Evolutionary conservation across 1,140 invertebrate species (phyloP).

Genomic region (Steinernema feltiae): DNA sequence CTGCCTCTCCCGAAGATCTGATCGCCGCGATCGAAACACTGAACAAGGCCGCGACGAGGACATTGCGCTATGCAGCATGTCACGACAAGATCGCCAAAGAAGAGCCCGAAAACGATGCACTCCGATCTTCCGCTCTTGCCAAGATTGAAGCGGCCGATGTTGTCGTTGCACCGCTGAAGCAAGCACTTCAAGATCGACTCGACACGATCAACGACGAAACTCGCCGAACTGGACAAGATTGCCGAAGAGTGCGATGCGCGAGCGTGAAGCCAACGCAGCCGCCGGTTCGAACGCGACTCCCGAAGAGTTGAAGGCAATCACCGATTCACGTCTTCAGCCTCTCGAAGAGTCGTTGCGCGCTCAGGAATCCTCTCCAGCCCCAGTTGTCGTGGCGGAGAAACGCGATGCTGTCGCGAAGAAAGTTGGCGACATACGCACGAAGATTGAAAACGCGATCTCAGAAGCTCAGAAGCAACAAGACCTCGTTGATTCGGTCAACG

Average conservation of each 20-base stretch:
- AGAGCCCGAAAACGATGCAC: constrained; percentile 16
- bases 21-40: not conserved
- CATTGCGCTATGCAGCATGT: not conserved
- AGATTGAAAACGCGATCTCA: not conserved
- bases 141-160: constrained; percentile 7
- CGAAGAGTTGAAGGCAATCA: not conserved
- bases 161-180: constrained; percentile 18
- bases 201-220: constrained; percentile 20
- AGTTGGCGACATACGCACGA: not conserved
- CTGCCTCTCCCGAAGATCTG: not conserved
- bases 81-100: constrained; percentile 13
- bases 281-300: not conserved
- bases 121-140: not conserved
- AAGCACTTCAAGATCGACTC: constrained; percentile 21
- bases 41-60: not conserved
- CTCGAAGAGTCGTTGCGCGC: not conserved
- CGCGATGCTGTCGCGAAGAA: not conserved
- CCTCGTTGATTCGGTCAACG: not conserved
- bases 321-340: not conserved
- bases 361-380: not conserved
- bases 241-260: not conserved
- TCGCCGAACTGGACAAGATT: constrained; percentile 6
- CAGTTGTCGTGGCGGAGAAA: not conserved
- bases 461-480: not conserved
- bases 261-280: not conserved